These are phyloP conservation scores for Mixornis gularis DNA, from an alignment of 2,113 vertebrate species.

Conservation along the genomic window DNA sequence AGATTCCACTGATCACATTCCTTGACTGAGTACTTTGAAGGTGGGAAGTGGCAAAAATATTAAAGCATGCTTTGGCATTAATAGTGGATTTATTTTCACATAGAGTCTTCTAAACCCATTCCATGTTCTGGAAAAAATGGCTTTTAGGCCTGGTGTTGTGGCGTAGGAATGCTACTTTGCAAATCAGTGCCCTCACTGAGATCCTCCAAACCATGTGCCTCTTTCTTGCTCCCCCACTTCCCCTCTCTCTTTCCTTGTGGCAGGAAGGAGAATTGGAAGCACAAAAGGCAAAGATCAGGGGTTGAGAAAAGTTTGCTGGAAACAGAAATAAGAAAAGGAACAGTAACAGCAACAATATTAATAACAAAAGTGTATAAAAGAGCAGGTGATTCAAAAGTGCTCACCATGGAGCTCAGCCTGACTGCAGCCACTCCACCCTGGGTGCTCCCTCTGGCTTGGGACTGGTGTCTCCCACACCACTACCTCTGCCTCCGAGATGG, in stretches of 20 bases:
- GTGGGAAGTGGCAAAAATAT: neutral
- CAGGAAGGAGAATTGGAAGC: neutral
- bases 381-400: neutral
- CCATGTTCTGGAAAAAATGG: neutral
- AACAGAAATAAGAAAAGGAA: neutral
- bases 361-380: neutral
- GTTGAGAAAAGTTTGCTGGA: neutral
- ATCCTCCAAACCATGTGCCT: accelerated
- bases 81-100: neutral
- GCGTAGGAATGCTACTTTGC: neutral
- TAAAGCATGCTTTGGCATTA: neutral
- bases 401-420: neutral
- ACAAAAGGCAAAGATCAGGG: neutral
- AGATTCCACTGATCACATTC: neutral
- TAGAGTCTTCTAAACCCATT: neutral
- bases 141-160: neutral
- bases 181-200: neutral
- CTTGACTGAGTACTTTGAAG: neutral
- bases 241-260: neutral
- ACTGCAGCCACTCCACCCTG: accelerated
- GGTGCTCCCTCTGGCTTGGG: neutral
- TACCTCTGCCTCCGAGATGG: neutral
- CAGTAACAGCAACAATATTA: neutral
- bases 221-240: accelerated
- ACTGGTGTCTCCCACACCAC: accelerated